Base-by-base conservation (phyloP, 2,888 invertebrate species). In the Oligia fasciuncula region DNA sequence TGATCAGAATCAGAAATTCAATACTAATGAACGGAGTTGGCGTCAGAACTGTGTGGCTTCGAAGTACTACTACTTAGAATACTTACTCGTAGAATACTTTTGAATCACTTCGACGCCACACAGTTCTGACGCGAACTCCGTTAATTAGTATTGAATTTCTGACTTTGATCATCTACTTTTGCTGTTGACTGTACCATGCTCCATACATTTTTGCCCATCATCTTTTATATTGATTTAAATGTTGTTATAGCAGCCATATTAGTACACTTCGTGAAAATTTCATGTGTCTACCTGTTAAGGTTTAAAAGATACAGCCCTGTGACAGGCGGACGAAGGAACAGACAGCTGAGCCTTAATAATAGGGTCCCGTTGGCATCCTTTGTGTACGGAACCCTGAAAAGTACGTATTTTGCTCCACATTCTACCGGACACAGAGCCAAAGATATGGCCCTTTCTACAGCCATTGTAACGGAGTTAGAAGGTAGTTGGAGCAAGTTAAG, bases 391-490 rank as follows among this genome's bases (percentile, higher is more conserved):
- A 43, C 63, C 63, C 43, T 40, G 40, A 49, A 87, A 76, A 73
- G 54, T 67, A 19, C 76, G 73, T 69, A 49, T 51, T 54, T 35
- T 79, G 80, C 68, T 87, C 81, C 69, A 85, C 54, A 81, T 83
- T 78, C 54, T 43, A 67, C 72, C 85, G 87, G 87, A 85, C 80
- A 68, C 49, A 29, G 57, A 60, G 35, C 35, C 2, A 76, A 80
- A 85, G 83, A 74, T 79, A 85, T 46, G 51, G 67, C 74, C 87
- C 87, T 85, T 87, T 85, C 87, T 87, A 85, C 49, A 70, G 9
- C 29, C 65, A 78, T 79, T 84, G 84, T 83, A 86, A 77, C 71
- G 74, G 74, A 67, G 60, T 29, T 73, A 17, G 66, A 23, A 54
- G 40, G 54, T 23, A 65, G 63, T 83, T 65, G 9, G 43, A 63